A percentile compares a stretch with the other conserved stretches of the same genome.
phyloP scores from a whole-genome alignment of 64 coral and sea anemone species.

The Montipora foliosa region DNA sequence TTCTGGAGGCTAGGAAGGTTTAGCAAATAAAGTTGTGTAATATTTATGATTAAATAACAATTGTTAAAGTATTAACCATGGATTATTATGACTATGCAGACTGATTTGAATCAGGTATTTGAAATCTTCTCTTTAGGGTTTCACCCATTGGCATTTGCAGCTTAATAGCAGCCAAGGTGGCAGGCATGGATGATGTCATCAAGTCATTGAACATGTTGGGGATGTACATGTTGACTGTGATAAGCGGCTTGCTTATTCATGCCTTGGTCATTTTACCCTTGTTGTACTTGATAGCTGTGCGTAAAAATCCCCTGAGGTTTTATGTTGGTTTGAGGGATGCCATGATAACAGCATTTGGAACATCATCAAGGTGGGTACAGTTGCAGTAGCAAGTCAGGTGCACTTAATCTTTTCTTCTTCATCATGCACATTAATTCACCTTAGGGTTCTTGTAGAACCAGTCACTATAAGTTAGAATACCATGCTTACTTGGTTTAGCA shows the following conservation, averaged over 20 bases:
- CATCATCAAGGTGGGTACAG: conserved; percentile 58
- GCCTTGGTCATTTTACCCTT: conserved; percentile 57
- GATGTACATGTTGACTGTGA: conserved; percentile 74
- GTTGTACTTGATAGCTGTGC: conserved; percentile 68
- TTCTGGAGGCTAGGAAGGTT: no score
- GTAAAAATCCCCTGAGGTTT: conserved; percentile 74
- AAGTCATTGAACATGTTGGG: conserved; percentile 48
- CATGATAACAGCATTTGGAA: conserved; percentile 80
- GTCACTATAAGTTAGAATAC: no score
- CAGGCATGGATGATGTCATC: conserved; percentile 53
- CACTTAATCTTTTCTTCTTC: no score
- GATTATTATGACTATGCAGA: no score
- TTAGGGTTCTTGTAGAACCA: no score
- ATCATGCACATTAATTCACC: no score
- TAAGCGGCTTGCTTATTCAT: conserved; percentile 71
- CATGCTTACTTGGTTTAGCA: no score
- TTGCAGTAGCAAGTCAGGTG: no score
- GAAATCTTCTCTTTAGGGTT: conserved; percentile 35
- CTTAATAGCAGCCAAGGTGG: conserved; percentile 82
- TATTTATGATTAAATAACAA: no score
- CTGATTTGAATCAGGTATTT: not conserved
- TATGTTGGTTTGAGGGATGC: conserved; percentile 79
- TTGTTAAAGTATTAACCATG: no score
- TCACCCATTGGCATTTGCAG: conserved; percentile 86
- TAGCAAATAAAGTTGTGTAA: no score